Evolutionary conservation across 2,888 invertebrate species (phyloP).

Genomic region (Netelia virgata): DNA sequence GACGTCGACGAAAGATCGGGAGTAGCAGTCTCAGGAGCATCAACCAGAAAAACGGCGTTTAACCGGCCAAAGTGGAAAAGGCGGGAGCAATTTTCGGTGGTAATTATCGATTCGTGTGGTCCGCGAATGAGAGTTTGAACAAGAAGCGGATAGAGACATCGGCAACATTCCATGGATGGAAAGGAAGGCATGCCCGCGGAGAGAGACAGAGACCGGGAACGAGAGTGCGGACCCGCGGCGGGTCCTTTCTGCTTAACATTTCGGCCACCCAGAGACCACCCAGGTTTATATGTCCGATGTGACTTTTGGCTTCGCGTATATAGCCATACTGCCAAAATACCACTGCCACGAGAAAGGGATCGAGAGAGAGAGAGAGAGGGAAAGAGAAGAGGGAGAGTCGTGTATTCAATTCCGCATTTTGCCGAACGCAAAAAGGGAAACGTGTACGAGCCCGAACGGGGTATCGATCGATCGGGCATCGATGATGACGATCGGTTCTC

Average conservation of each 20-base stretch:
- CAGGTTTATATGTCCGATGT: constrained; percentile 72
- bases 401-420: constrained; percentile 58
- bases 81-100: constrained; percentile 82
- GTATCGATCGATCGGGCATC: constrained; percentile 22
- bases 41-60: constrained; percentile 80
- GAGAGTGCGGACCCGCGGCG: constrained; percentile 55
- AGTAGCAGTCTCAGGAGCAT: constrained; percentile 18
- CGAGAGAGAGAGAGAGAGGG: no score
- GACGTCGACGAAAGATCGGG: constrained; percentile 1
- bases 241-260: constrained; percentile 80
- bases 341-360: constrained; percentile 33
- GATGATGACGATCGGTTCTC: not conserved
- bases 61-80: constrained; percentile 81
- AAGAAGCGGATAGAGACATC: constrained; percentile 85
- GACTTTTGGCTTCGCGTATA: constrained; percentile 46
- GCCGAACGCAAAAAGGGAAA: constrained; percentile 51
- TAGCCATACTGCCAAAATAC: constrained; percentile 40
- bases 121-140: constrained; percentile 76
- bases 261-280: constrained; percentile 80
- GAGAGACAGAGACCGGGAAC: constrained; percentile 5
- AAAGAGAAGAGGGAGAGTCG: constrained; percentile 20
- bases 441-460: not conserved
- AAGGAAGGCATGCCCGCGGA: constrained; percentile 79
- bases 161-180: constrained; percentile 82
- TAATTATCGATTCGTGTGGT: constrained; percentile 85